Base-by-base conservation (phyloP, 53 echinoderm and acorn worm species). In the Luidia sarsii region DNA sequence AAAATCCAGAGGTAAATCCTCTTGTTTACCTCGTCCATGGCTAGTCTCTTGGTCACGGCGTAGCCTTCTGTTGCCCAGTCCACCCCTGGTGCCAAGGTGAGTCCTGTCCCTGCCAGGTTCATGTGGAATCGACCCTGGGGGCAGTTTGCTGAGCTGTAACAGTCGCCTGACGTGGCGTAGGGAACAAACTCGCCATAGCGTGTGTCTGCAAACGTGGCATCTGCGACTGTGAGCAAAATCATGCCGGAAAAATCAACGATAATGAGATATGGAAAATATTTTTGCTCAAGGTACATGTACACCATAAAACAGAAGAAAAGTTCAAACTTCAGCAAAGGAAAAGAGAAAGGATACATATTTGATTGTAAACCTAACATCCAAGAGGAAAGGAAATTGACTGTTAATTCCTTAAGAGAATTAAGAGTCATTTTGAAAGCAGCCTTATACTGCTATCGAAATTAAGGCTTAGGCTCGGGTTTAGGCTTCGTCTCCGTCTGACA, bases 101-200 rank as follows among this genome's bases (percentile, higher is more conserved):
- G 86, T 35, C 91, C 89, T 28, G 97, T 97, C 65, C 80, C 91
- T 38, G 64, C 86, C 50, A 97, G 82, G 57, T 91, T 93, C 64
- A 97, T 80, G 30, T 88, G 84, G 46, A 97, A 97, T 14, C 84
- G 82, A 7, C 97, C 97, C 67, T 97, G 97, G 24, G 93, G 97
- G 57, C 97, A 97, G 67, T 85, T 33, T 13, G 75, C 83, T 7
- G 67, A 61, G 50, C 97, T 97, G 77, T 93, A 97, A 75, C 97
- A 97, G 73, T 97, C 97, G 13, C 97, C 97, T 11, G 97, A 93
- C 15, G 87, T 85, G 15, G 88, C 97, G 64, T 84, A 97, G 0
- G 97, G 97, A 16, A 97, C 86, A 70, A 97, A 97, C 27, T 83
- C 54, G 21, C 97, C 97, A 29, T 83, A 57, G 35, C 68, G 77